Evolutionary conservation across 2,888 invertebrate species (phyloP), one percentile per base, ranked within the genome.

Genomic region (Diarsia mendica): DNA sequence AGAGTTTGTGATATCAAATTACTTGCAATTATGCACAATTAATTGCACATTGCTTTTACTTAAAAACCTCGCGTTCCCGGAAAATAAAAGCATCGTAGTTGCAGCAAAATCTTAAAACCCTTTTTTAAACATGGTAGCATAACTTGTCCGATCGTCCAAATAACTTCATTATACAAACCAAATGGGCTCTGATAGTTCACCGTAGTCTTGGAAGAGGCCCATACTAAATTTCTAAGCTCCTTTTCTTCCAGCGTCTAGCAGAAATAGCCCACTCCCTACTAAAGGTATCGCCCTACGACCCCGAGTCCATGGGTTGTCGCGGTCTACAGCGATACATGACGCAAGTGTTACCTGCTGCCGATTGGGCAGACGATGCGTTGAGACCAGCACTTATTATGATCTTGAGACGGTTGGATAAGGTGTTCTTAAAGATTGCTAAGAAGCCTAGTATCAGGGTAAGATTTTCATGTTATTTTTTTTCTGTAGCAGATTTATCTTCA

Each of bases 281-380:
- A 28, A 99, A 99, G 96, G 98, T 99, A 33, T 99, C 99, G 0
- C 99, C 99, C 0, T 99, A 99, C 94, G 99, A 99, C 95, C 98
- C 99, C 0, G 98, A 98, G 87, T 99, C 99, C 0, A 99, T 99
- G 99, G 98, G 98, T 0, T 99, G 99, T 89, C 97, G 98, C 51
- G 99, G 99, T 0, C 96, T 99, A 0, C 99, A 99, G 90, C 97
- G 98, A 83, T 99, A 99, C 90, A 99, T 99, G 98, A 98, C 98
- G 77, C 98, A 98, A 86, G 98, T 99, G 71, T 95, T 99, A 72
- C 99, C 99, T 0, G 98, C 98, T 0, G 99, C 99, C 0, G 99
- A 99, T 91, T 99, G 99, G 99, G 98, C 98, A 0, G 98, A 98
- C 89, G 99, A 99, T 91, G 97, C 98, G 0, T 97, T 99, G 93